Evolutionary conservation across 2,888 invertebrate genomes (phyloP).

Genomic region (Timema podura): DNA sequence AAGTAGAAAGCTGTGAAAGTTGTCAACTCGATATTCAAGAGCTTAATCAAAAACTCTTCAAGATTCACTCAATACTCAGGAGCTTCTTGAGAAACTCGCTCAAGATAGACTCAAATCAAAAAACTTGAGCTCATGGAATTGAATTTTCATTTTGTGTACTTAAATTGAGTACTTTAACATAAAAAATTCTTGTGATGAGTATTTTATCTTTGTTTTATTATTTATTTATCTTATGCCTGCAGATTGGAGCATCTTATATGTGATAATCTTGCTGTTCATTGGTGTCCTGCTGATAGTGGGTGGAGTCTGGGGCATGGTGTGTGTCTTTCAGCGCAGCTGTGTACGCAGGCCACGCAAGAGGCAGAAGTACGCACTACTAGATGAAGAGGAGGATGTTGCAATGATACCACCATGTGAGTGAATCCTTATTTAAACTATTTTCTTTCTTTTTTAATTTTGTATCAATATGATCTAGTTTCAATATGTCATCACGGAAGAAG

Average conservation of each 20-base stretch:
- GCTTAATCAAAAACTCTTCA: too few species aligned
- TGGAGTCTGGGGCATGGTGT: conserved; percentile 60
- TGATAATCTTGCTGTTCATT: conserved; percentile 65
- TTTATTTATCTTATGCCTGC: conserved; percentile 29
- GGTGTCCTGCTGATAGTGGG: conserved; percentile 59
- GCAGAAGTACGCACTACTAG: conserved; percentile 68
- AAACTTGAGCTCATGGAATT: too few species aligned
- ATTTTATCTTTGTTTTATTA: too few species aligned
- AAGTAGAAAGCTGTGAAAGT: too few species aligned
- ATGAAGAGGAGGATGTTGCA: conserved; percentile 59
- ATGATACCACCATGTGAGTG: conserved; percentile 29
- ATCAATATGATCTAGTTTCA: conserved; percentile 33
- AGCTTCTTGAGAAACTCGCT: too few species aligned
- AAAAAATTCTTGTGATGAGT: too few species aligned
- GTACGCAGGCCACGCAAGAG: conserved; percentile 46
- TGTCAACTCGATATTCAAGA: too few species aligned
- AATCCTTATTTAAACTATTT: conserved; percentile 44
- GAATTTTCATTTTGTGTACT: too few species aligned
- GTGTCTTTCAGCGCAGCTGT: conserved; percentile 56
- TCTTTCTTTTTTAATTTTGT: too few species aligned
- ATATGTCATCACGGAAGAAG: neutral
- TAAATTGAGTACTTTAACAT: too few species aligned
- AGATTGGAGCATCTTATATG: conserved; percentile 95
- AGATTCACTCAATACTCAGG: too few species aligned
- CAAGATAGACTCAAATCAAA: too few species aligned